A percentile compares a stretch with the other conserved stretches of the same genome.
Conservation (phyloP, 2,888 invertebrate genomes). For the Aplocera efformata region DNA sequence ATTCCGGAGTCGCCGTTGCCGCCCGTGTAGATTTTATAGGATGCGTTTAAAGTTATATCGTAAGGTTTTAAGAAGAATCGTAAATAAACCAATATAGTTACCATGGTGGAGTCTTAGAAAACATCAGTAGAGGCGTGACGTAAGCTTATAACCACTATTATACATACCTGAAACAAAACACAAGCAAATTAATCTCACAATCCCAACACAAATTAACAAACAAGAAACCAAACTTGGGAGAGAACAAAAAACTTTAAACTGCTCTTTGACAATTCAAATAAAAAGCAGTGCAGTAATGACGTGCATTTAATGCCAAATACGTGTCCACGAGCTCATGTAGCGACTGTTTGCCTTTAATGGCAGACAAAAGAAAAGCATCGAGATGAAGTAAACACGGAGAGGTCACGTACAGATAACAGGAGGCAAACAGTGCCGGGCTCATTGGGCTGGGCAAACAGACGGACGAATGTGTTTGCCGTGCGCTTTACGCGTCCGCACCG, state of each 20-base stretch:
- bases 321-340: conserved; percentile 48
- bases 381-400: conserved; percentile 42
- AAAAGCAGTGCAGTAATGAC: conserved; percentile 24
- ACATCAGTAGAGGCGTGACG: too few relatives aligned
- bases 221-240: conserved; percentile 6
- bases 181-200: conserved; percentile 16
- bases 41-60: too few relatives aligned
- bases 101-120: too few relatives aligned
- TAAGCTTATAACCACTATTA: conserved; percentile 15
- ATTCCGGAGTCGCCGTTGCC: too few relatives aligned
- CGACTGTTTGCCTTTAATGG: conserved; percentile 44
- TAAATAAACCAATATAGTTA: too few relatives aligned
- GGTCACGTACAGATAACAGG: conserved; percentile 58
- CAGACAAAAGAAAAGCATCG: conserved; percentile 43
- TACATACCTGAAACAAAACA: conserved; percentile 51
- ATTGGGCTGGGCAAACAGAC: conserved; percentile 62
- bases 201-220: neutral
- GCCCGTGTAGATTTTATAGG: too few relatives aligned
- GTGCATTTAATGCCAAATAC: conserved; percentile 41
- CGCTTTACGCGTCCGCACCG: conserved; percentile 54
- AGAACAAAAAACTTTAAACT: conserved; percentile 7
- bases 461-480: conserved; percentile 54
- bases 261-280: conserved; percentile 17
- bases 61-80: too few relatives aligned
- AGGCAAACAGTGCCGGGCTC: conserved; percentile 53